Evolutionary conservation across 1,140 invertebrate genomes (phyloP).

Genomic region (Oreohelix idahoensis): DNA sequence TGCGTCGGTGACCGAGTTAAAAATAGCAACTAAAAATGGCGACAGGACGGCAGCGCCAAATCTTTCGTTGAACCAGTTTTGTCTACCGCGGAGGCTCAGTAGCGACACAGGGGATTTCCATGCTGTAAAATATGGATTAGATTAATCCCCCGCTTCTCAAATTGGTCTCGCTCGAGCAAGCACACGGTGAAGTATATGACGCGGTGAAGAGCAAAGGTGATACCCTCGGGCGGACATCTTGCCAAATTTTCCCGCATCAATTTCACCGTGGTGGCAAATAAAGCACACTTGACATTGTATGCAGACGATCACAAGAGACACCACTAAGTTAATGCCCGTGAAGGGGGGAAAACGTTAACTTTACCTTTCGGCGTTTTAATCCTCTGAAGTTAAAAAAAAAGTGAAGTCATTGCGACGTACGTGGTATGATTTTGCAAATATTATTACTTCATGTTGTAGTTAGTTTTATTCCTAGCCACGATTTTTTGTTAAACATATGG

Average conservation of each 20-base stretch:
- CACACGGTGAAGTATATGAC: background rate
- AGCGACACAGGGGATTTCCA: background rate
- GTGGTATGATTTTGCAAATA: background rate
- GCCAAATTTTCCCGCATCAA: background rate
- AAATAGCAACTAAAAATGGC: slow-evolving; percentile 1
- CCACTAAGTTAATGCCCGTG: background rate
- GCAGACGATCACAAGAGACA: background rate
- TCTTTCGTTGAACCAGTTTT: background rate
- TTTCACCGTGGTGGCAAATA: background rate
- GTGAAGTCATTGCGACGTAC: background rate
- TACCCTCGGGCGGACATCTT: background rate
- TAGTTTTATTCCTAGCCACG: too few species aligned
- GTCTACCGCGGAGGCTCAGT: background rate
- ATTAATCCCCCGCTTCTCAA: slow-evolving; percentile 13
- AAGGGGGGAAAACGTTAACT: background rate
- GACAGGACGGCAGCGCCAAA: background rate
- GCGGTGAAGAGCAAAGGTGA: background rate
- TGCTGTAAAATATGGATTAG: slow-evolving; percentile 18
- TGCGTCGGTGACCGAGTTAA: background rate
- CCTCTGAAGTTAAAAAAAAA: too few species aligned
- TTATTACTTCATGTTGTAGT: too few species aligned
- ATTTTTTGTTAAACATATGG: too few species aligned
- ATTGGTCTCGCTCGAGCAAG: background rate
- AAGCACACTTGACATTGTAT: background rate
- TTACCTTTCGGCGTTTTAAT: background rate